Conservation (phyloP, 2,113 vertebrate genomes). For the Heterocephalus glaber region DNA sequence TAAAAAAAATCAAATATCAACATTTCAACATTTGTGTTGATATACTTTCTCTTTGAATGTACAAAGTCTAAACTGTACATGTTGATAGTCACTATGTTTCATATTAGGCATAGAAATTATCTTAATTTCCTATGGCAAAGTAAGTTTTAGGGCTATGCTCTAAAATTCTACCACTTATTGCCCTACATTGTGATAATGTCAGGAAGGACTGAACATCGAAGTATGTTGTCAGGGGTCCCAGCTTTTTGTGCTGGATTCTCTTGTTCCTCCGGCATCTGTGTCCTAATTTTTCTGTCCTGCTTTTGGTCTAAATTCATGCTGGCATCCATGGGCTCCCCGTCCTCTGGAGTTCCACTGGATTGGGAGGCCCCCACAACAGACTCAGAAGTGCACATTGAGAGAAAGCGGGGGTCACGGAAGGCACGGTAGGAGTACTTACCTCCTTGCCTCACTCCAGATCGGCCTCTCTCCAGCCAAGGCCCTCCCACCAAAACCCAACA, state of each 20-base stretch:
- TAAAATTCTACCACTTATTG: rapidly evolving
- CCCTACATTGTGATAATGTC: rapidly evolving
- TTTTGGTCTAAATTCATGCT: background rate
- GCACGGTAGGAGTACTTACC: rapidly evolving
- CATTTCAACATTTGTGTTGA: background rate
- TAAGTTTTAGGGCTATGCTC: background rate
- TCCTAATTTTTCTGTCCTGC: background rate
- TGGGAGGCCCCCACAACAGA: background rate
- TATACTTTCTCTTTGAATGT: background rate
- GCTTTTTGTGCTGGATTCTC: background rate
- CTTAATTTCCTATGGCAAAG: background rate
- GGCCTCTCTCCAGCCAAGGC: background rate
- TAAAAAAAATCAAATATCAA: background rate
- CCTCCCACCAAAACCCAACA: background rate
- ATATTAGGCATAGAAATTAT: background rate
- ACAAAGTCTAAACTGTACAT: too few species aligned
- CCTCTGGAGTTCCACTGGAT: background rate
- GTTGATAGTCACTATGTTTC: background rate
- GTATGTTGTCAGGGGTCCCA: background rate
- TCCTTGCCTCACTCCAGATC: background rate
- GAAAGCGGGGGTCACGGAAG: background rate
- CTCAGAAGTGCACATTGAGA: background rate
- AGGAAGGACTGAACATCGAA: background rate
- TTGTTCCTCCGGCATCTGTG: background rate
- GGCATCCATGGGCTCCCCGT: background rate